phyloP scores from a whole-genome alignment of 1,140 invertebrate genomes.

The Platorchestia sp. region DNA sequence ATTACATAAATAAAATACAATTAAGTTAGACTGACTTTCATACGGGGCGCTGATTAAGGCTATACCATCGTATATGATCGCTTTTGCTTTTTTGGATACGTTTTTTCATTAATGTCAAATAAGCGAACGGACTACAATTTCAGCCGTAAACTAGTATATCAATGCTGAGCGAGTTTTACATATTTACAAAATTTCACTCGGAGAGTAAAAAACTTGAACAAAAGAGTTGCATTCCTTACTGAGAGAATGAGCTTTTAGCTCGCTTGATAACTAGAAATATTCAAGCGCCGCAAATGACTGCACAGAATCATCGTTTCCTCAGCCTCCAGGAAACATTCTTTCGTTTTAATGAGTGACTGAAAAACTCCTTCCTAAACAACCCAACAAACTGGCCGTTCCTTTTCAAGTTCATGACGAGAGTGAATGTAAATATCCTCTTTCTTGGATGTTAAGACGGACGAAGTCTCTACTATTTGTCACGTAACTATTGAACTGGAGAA shows the following conservation, averaged over 20 bases:
- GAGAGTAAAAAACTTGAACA: too few species aligned
- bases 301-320: background rate
- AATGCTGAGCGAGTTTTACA: too few species aligned
- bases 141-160: too few species aligned
- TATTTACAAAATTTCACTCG: too few species aligned
- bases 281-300: background rate
- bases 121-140: too few species aligned
- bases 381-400: background rate
- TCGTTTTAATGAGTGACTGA: background rate
- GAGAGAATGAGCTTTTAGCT: background rate
- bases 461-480: conserved; percentile 13
- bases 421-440: conserved; percentile 14
- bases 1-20: too few species aligned
- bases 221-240: background rate
- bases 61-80: too few species aligned
- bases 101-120: too few species aligned
- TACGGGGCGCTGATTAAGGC: too few species aligned
- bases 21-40: too few species aligned
- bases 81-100: too few species aligned
- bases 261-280: background rate
- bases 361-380: conserved; percentile 8
- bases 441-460: background rate
- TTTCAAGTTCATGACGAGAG: background rate
- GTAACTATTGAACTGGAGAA: conserved; percentile 11
- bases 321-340: background rate